phyloP scores from a whole-genome alignment of 2,113 vertebrate genomes.

The Dissostichus mawsoni region DNA sequence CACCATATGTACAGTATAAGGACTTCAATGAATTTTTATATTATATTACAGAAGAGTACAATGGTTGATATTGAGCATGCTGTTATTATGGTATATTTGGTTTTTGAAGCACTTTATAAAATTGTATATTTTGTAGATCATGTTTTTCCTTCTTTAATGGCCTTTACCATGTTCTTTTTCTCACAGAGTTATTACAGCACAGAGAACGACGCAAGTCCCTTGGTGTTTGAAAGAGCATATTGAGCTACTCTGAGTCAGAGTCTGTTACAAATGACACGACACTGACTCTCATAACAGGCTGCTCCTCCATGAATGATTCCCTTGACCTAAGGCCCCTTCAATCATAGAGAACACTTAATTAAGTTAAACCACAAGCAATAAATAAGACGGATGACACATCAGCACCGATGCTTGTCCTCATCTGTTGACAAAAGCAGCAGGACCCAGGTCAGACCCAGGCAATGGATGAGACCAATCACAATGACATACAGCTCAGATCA shows the following conservation, averaged over 20 bases:
- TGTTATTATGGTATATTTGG: not conserved
- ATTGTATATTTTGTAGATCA: slow-evolving; percentile 17
- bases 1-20: slow-evolving; percentile 5
- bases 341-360: slow-evolving; percentile 79
- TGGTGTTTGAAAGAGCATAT: slow-evolving; percentile 43
- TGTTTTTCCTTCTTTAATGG: slow-evolving; percentile 31
- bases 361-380: slow-evolving; percentile 79
- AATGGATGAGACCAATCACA: slow-evolving; percentile 70
- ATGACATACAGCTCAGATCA: slow-evolving; percentile 59
- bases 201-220: slow-evolving; percentile 3
- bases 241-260: slow-evolving; percentile 53
- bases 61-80: not conserved
- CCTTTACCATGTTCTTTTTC: slow-evolving; percentile 36
- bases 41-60: slow-evolving; percentile 10
- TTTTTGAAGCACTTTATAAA: slow-evolving; percentile 7
- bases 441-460: slow-evolving; percentile 58
- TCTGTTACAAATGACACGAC: slow-evolving; percentile 73
- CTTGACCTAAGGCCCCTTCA: slow-evolving; percentile 66
- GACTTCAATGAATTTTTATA: slow-evolving; percentile 1
- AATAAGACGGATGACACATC: slow-evolving; percentile 72
- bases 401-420: slow-evolving; percentile 61
- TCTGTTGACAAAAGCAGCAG: slow-evolving; percentile 65
- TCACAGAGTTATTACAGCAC: slow-evolving; percentile 36
- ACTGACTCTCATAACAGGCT: slow-evolving; percentile 70
- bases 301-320: slow-evolving; percentile 72